Conservation (phyloP, 2,113 vertebrate species). For the Okapia johnstoni region DNA sequence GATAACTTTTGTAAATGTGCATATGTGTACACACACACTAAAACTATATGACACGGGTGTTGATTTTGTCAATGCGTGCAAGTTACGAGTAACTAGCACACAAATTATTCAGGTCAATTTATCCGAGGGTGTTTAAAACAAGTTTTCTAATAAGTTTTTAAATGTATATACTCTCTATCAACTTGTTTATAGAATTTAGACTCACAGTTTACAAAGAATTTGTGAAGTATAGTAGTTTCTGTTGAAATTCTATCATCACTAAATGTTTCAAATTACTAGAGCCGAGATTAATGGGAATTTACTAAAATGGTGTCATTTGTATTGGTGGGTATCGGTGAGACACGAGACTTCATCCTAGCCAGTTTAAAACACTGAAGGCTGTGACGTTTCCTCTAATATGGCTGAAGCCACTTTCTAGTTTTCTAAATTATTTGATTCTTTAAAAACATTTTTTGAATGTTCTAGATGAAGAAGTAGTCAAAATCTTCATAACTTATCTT, state of each 20-base stretch:
- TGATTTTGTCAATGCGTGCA: neutral
- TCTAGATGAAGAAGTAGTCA: neutral
- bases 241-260: neutral
- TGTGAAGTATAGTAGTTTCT: neutral
- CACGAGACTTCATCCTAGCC: neutral
- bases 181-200: neutral
- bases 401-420: neutral
- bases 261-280: neutral
- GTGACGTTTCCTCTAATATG: neutral
- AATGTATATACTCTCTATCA: neutral
- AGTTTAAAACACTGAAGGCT: neutral
- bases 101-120: neutral
- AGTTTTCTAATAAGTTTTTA: conserved; percentile 4
- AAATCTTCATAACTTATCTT: neutral
- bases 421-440: neutral
- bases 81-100: neutral
- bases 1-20: neutral
- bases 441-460: neutral
- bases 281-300: neutral
- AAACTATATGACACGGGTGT: neutral
- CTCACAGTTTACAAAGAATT: neutral
- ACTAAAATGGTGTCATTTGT: neutral
- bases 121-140: neutral
- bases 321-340: neutral
- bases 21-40: neutral